Conservation (phyloP, 2,888 invertebrate species). For the Glaucopsyche alexis region DNA sequence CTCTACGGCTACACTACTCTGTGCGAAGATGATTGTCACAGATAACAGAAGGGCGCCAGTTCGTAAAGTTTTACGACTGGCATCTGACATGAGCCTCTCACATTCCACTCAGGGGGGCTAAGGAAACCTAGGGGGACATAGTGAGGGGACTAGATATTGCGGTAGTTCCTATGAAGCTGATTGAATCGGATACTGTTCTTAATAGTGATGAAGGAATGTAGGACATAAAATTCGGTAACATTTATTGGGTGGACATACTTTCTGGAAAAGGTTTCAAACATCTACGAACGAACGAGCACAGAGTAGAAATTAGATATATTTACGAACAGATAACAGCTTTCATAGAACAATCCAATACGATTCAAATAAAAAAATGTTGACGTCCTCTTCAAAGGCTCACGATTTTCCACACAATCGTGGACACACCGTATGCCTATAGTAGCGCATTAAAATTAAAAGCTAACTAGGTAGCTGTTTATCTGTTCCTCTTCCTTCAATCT, state of each 20-base stretch:
- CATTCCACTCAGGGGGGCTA: slow-evolving; percentile 44
- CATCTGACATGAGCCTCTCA: slow-evolving; percentile 62
- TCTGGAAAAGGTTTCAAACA: neutral
- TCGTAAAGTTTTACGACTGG: slow-evolving; percentile 76
- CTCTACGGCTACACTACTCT: slow-evolving; percentile 29
- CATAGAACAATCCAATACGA: too few relatives aligned
- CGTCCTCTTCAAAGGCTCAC: too few relatives aligned
- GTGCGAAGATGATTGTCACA: slow-evolving; percentile 63
- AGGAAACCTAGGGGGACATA: slow-evolving; percentile 27
- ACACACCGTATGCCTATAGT: too few relatives aligned
- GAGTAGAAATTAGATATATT: too few relatives aligned
- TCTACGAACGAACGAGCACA: neutral
- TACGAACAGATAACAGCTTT: too few relatives aligned
- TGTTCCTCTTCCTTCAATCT: too few relatives aligned
- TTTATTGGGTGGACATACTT: neutral
- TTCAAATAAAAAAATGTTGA: too few relatives aligned
- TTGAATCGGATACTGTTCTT: slow-evolving; percentile 34
- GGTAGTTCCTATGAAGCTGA: slow-evolving; percentile 43
- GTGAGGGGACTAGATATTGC: slow-evolving; percentile 36
- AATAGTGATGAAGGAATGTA: slow-evolving; percentile 7
- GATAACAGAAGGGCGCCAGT: slow-evolving; percentile 71
- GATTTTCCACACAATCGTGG: too few relatives aligned
- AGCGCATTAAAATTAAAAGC: too few relatives aligned
- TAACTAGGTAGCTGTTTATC: too few relatives aligned
- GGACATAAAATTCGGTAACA: neutral